Conservation (phyloP, 2,113 vertebrate species). For the Nothocercus julius region DNA sequence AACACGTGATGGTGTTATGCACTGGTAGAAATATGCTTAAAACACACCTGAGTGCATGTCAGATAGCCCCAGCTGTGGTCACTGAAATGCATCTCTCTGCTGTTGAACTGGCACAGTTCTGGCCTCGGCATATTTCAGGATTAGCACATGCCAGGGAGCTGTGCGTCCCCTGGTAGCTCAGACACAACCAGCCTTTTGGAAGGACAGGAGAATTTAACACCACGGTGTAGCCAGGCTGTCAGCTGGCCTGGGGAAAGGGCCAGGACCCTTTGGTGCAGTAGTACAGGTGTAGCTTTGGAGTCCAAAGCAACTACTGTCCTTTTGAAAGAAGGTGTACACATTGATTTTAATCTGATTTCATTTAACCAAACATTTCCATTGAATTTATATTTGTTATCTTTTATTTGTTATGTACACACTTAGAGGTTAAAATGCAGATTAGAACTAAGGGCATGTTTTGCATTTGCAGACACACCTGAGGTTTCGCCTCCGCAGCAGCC, state of each 20-base stretch:
- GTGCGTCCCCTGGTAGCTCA: neutral
- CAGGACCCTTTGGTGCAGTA: fast-evolving
- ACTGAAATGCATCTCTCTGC: neutral
- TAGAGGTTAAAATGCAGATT: no score
- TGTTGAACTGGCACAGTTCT: neutral
- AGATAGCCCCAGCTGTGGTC: neutral
- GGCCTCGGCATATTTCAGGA: neutral
- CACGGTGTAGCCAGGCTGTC: neutral
- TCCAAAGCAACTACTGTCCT: neutral
- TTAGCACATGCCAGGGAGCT: neutral
- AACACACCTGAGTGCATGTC: neutral
- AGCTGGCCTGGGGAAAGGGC: neutral
- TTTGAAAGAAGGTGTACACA: neutral
- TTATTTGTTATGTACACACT: no score
- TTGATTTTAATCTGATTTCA: neutral
- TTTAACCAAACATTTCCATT: neutral
- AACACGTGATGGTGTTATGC: fast-evolving
- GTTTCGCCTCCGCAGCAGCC: conserved; percentile 48
- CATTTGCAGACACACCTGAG: neutral
- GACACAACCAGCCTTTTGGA: neutral
- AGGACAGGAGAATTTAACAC: neutral
- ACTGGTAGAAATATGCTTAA: neutral
- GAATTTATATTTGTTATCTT: neutral
- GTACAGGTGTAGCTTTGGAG: fast-evolving
- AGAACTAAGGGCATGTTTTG: neutral